Evolutionary conservation across 1,140 invertebrate genomes (phyloP), one percentile per base, ranked within the genome.

Genomic region (Brachionus calyciflorus): DNA sequence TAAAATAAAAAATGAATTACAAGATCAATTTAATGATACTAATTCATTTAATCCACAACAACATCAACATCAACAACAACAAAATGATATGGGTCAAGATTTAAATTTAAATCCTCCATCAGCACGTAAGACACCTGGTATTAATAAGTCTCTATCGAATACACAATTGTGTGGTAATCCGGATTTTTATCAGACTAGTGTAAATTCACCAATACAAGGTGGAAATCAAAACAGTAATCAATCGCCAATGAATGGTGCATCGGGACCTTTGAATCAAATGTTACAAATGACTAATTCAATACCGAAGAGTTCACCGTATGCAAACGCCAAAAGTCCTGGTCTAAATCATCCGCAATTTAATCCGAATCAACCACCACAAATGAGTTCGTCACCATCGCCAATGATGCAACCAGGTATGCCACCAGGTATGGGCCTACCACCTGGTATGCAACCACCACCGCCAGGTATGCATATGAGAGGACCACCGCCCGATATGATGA

Each of bases 251-350:
- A 73, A 73, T 49, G 69, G 69, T 19, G 65, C 65, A 0, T 46
- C 26, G 19, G 69, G 69, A 6, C 73, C 73, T 0, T 28, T 76
- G 24, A 76, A 60, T 46, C 40, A 44, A 30, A 76, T 76, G 73
- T 24, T 76, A 0, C 49, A 76, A 76, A 76, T 76, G 73, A 76
- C 73, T 44, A 76, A 76, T 26, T 57, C 49, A 6, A 76, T 76
- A 37, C 69, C 69, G 3, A 73, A 73, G 9, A n/a, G 46, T 3
- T 73, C 69, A 17, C 69, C 69, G 0, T 73, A 73, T 49, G 33
- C 51, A 6, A 73, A 73, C 28, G n/a, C 69, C n/a, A 73, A 73
- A 51, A 51, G 46, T 17, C 69, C 69, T 19, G 60, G 40, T 26
- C 14, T 44, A 19, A 65, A 65, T 24, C 60, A 65, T 44, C 60